Evolutionary conservation across 2,113 vertebrate species (phyloP), one percentile per base, ranked within the genome.

Genomic region (Phrynosoma platyrhinos): DNA sequence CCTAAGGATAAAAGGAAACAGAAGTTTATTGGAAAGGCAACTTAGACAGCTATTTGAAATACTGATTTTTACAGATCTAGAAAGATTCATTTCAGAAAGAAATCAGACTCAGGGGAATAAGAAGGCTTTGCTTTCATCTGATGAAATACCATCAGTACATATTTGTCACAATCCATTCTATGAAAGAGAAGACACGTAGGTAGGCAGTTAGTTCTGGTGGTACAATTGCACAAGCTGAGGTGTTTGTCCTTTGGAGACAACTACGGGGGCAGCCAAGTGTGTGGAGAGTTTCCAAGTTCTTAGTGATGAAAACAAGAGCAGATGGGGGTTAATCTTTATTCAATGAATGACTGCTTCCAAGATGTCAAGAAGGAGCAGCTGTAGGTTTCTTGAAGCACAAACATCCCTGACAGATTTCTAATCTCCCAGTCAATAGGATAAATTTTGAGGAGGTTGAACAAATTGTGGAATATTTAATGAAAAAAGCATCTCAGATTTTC

Each of bases 241-340:
- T 40, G 47, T 21, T 58, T 74, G 8, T 79, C 62, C 23, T 79
- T 12, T 36, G 16, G 16, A 52, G 85, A 52, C 30, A 30, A 4
- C 25, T 20, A 25, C 72, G 9, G 9, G n/a, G 62, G 85, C 66
- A 87, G 68, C 52, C 25, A 81, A 72, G 14, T 58, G 68, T 87
- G 66, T 1, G 23, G 6, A 36, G 14, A 18, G 30, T 79, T 87
- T 72, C 77, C 47, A 80, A 81, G 53, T 62, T 25, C 78, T 81
- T 14, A n/a, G 16, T 62, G 53, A n/a, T 58, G 14, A 74, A 86
- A 69, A 86, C 76, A 69, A 42, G 47, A 81, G 18, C 78, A 71
- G 64, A 74, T 74, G 85, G 47, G 66, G 42, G 32, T 80, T 81
- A 81, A 81, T 87, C 52, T 75, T 85, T 85, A 76, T 62, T 72